These are phyloP conservation scores for Acleris sparsana DNA, from an alignment of 2,888 invertebrate genomes.

Conservation along the genomic window DNA sequence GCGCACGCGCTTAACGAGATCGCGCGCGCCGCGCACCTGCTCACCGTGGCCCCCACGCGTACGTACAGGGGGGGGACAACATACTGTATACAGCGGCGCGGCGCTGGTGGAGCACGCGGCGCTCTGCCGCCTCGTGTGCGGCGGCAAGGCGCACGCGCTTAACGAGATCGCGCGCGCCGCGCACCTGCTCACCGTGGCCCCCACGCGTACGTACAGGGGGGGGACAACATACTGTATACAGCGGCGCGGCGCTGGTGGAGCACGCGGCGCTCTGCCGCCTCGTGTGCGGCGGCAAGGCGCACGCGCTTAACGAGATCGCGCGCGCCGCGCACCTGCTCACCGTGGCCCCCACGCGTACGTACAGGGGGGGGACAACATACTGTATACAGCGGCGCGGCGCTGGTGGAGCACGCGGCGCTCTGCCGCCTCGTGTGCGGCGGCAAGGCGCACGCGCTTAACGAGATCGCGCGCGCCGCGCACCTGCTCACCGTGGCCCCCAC, in stretches of 20 bases:
- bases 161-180: constrained; percentile 86
- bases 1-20: constrained; percentile 94
- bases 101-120: constrained; percentile 94
- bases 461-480: constrained; percentile 81
- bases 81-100: constrained; percentile 47
- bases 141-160: constrained; percentile 96
- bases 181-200: constrained; percentile 52
- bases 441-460: constrained; percentile 94
- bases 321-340: constrained; percentile 63
- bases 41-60: constrained; percentile 51
- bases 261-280: constrained; percentile 98
- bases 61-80: constrained; percentile 22
- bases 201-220: constrained; percentile 44
- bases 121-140: constrained; percentile 98
- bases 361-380: constrained; percentile 4
- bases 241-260: constrained; percentile 85
- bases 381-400: constrained; percentile 52
- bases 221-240: constrained; percentile 24
- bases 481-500: constrained; percentile 53
- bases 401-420: constrained; percentile 97
- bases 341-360: constrained; percentile 50
- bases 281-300: constrained; percentile 97
- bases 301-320: constrained; percentile 91
- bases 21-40: constrained; percentile 65
- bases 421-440: constrained; percentile 98